phyloP scores from a whole-genome alignment of 2,797 vertebrate genomes.

The Nannoperca australis region DNA sequence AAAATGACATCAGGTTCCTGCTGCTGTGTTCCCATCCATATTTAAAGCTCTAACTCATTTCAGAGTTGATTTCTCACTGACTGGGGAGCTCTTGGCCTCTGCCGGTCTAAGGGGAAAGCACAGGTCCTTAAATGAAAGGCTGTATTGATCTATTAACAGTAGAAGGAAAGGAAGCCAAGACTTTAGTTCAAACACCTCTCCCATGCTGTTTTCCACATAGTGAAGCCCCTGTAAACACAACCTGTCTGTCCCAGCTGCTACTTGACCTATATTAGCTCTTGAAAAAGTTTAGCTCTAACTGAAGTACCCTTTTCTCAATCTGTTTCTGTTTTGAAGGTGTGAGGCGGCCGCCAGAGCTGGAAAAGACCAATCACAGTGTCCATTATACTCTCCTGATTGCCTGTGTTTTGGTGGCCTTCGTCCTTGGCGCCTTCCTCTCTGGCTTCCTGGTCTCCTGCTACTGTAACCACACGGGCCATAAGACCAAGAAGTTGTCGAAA shows the following conservation, averaged over 20 bases:
- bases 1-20: conserved; percentile 70
- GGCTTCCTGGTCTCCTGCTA: conserved; percentile 93
- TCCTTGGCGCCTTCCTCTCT: conserved; percentile 92
- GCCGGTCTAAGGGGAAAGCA: conserved; percentile 45
- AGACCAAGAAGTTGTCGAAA: conserved; percentile 86
- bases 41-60: conserved; percentile 73
- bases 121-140: conserved; percentile 51
- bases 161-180: conserved; percentile 61
- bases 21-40: conserved; percentile 71
- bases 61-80: conserved; percentile 70
- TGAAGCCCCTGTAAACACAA: conserved; percentile 69
- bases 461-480: conserved; percentile 89
- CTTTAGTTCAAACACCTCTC: conserved; percentile 67
- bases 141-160: conserved; percentile 74
- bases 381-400: conserved; percentile 93
- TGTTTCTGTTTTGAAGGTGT: conserved; percentile 81
- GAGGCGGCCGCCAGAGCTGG: conserved; percentile 84
- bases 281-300: conserved; percentile 50
- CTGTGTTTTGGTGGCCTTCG: conserved; percentile 91
- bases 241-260: conserved; percentile 72
- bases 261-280: conserved; percentile 65
- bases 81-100: conserved; percentile 64
- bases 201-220: conserved; percentile 61
- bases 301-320: conserved; percentile 28
- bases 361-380: conserved; percentile 88